Evolutionary conservation across 2,797 vertebrate species (phyloP).

Genomic region (Buceros bicornis): DNA sequence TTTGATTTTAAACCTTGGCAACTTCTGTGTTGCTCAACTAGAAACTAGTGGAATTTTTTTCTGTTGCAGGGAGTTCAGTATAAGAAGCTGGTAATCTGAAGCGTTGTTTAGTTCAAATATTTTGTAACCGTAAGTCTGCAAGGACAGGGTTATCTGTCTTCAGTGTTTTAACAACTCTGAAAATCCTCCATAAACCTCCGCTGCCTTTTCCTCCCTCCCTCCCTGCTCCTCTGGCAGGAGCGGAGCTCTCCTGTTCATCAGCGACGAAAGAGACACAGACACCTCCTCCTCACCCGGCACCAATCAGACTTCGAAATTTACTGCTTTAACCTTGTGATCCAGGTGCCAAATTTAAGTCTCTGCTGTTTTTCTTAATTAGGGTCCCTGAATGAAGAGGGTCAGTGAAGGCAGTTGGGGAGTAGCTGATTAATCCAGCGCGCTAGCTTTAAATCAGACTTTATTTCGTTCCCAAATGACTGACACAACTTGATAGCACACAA

Average conservation of each 20-base stretch:
- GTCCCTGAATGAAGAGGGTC: slow-evolving; percentile 43
- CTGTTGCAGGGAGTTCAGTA: neutral
- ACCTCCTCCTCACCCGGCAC: slow-evolving; percentile 37
- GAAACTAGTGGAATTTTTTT: neutral
- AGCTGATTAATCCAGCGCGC: slow-evolving; percentile 54
- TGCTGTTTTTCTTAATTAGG: slow-evolving; percentile 59
- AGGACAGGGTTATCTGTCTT: neutral
- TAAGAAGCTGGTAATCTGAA: neutral
- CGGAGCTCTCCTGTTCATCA: neutral
- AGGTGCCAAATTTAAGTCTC: slow-evolving; percentile 50
- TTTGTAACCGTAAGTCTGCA: neutral
- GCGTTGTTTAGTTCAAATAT: neutral
- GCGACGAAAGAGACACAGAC: neutral
- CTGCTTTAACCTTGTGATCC: slow-evolving; percentile 60
- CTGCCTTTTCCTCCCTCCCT: neutral
- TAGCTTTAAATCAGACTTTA: slow-evolving; percentile 55
- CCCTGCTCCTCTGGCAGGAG: neutral
- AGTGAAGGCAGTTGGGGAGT: slow-evolving; percentile 35
- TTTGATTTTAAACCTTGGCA: neutral
- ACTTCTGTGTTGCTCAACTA: neutral
- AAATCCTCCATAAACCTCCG: neutral
- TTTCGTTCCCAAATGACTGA: slow-evolving; percentile 38
- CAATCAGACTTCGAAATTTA: slow-evolving; percentile 42
- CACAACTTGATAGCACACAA: neutral
- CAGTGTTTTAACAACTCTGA: neutral